These are phyloP conservation scores for Augiades crinisus DNA, from an alignment of 2,888 invertebrate species.

Conservation along the genomic window DNA sequence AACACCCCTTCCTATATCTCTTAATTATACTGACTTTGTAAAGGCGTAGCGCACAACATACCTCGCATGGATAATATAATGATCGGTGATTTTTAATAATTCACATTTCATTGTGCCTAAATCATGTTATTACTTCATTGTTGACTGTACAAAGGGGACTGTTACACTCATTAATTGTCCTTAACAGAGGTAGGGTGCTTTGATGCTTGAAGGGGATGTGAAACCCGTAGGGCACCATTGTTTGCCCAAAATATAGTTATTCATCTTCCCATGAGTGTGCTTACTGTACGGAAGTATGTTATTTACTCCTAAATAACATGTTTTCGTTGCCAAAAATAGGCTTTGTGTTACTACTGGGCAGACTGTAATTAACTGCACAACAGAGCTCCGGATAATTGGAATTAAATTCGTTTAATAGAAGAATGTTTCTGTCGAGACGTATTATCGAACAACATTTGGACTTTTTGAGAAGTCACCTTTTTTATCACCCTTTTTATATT, in stretches of 20 bases:
- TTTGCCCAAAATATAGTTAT: conserved; percentile 69
- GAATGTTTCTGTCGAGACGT: too few relatives aligned
- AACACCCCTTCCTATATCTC: neutral
- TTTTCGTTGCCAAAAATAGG: conserved; percentile 31
- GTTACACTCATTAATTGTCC: conserved; percentile 74
- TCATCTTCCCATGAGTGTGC: conserved; percentile 58
- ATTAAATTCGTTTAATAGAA: conserved; percentile 9
- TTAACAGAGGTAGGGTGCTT: conserved; percentile 62
- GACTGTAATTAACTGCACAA: conserved; percentile 25
- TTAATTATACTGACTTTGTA: neutral
- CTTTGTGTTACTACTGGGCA: conserved; percentile 28
- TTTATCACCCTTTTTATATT: too few relatives aligned
- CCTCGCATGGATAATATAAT: conserved; percentile 30
- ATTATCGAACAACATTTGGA: too few relatives aligned
- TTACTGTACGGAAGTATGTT: conserved; percentile 35
- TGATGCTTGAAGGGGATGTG: conserved; percentile 49
- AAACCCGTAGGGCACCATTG: conserved; percentile 57
- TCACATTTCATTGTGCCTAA: conserved; percentile 57
- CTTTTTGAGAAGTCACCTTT: too few relatives aligned
- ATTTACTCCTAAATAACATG: conserved; percentile 45
- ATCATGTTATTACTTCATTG: conserved; percentile 69
- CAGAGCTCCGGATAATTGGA: conserved; percentile 14
- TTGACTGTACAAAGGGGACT: conserved; percentile 67
- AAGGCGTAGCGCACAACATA: neutral
- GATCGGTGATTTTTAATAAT: conserved; percentile 63